Base-by-base conservation (phyloP, 2,113 vertebrate genomes). In the Cephalophus harveyi region DNA sequence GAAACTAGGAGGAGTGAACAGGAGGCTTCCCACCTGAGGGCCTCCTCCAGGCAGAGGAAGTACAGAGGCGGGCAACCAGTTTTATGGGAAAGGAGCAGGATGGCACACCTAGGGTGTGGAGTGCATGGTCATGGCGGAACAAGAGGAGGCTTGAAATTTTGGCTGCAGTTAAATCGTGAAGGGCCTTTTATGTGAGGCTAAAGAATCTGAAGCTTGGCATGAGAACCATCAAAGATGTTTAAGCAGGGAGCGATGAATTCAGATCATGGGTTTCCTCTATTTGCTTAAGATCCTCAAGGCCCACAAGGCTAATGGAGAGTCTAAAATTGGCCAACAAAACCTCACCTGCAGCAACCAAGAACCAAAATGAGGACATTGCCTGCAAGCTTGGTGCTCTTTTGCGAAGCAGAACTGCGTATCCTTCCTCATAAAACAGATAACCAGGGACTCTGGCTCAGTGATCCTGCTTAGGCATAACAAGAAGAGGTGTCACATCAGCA, bases 401-500 rank as follows among this genome's bases (percentile, higher is more conserved):
- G 43, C 11, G 62, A 60, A 94, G 60, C 57, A 67, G 88, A 87
- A 82, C 85, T 40, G 48, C 0, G 0, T 55, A 57, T 81, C 60
- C 88, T 87, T 71, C 89, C 11, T 88, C 93, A 50, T 84, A 36
- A 94, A 79, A 84, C 48, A 93, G 79, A 46, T 55, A 74, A 95
- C 21, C 0, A 92, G 84, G 71, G 59, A 67, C 54, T 87, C 89
- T 30, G 64, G 62, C 52, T 52, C 87, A 52, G 46, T 5, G 25
- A 30, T 74, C 36, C 90, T 54, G 52, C 95, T 95, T 62, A 50
- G 78, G 93, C 52, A 64, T 76, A 84, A 81, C 88, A 60, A 86
- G 93, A 89, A 89, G 82, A 93, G 91, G 94, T 76, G 59, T 71
- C 2, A 95, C 88, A 89, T 78, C 84, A 94, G 94, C 92, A 90